Evolutionary conservation across 2,113 vertebrate species (phyloP), one percentile per base, ranked within the genome.

Genomic region (Nibea albiflora): DNA sequence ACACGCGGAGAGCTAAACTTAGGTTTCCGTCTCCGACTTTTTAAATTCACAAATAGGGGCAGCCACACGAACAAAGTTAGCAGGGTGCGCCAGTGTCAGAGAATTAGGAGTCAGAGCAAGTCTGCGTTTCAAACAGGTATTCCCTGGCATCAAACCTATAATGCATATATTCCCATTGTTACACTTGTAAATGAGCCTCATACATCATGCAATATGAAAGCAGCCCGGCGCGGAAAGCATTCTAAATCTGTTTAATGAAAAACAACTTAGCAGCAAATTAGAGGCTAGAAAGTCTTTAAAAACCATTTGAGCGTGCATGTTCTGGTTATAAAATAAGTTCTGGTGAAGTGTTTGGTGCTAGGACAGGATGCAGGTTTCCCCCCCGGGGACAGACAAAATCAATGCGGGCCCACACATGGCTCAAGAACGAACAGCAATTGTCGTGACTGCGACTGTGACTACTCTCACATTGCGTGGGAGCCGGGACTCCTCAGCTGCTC

Each of bases 111-210:
- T 65, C 49, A 58, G 73, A 65, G 61, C 10, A 60, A 50, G 35
- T 31, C n/a, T 20, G 46, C 66, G 16, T 66, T 85, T 74, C 16
- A 64, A 61, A 44, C 65, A 77, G 78, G 80, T 81, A 84, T 85
- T 85, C 52, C 74, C 77, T 22, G 0, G 16, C 50, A 78, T 78
- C 63, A 74, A 39, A 57, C 42, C 61, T 76, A 90, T 90, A 85
- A 85, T 73, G 70, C 44, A 7, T 19, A 67, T 56, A 87, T 68
- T 90, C 76, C 83, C 75, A 69, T 72, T 88, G 86, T 86, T 82
- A 73, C 53, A 63, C 72, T 80, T 78, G 47, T 24, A 93, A 90
- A 92, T 88, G 79, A 89, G 83, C 76, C 86, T 85, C 86, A 87
- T 91, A 80, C 78, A 93, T 89, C 88, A 89, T 65, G 54, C 60